Conservation (phyloP, 2,888 invertebrate species). For the Charanyca ferruginea region DNA sequence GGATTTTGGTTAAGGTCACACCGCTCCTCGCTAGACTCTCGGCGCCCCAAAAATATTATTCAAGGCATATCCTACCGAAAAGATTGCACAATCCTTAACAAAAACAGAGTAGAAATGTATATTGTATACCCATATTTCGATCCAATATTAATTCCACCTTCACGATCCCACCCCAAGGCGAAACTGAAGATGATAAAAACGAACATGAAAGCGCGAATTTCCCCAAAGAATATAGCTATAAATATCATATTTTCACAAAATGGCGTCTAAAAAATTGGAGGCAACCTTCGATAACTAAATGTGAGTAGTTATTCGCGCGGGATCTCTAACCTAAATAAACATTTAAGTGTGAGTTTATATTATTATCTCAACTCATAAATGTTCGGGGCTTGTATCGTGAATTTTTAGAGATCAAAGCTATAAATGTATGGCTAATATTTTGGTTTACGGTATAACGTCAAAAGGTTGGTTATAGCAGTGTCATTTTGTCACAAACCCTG, state of each 20-base stretch:
- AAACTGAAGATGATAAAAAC: constrained; percentile 36
- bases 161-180: constrained; percentile 40
- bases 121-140: constrained; percentile 26
- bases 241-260: constrained; percentile 44
- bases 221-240: constrained; percentile 56
- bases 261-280: constrained; percentile 38
- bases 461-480: background rate
- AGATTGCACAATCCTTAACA: constrained; percentile 51
- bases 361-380: constrained; percentile 40
- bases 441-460: background rate
- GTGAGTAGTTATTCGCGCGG: constrained; percentile 35
- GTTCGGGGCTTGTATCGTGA: constrained; percentile 15
- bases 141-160: constrained; percentile 48
- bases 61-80: constrained; percentile 28
- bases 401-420: background rate
- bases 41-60: constrained; percentile 29
- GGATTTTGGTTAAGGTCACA: background rate
- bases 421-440: background rate
- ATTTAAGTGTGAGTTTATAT: constrained; percentile 21
- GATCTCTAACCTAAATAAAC: constrained; percentile 63
- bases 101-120: constrained; percentile 38
- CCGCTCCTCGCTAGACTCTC: background rate
- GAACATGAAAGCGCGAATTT: constrained; percentile 53
- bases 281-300: constrained; percentile 47
- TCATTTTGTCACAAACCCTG: background rate